Evolutionary conservation across 2,797 vertebrate species (phyloP), one percentile per base, ranked within the genome.

Genomic region (Graptemys geographica): DNA sequence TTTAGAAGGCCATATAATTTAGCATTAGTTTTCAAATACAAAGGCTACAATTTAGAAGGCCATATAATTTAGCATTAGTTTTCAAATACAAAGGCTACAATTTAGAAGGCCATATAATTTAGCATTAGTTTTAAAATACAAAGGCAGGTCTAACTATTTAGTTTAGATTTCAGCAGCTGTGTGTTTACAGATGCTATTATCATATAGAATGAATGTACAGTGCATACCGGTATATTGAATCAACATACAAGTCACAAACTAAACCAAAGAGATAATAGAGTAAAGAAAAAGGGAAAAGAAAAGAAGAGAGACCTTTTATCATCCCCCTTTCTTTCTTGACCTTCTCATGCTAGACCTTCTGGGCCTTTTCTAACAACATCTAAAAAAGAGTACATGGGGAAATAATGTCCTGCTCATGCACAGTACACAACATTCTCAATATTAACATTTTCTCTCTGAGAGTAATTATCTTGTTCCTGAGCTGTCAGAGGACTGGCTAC

Each of bases 321-420:
- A 12, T 72, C 95, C 95, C 84, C 93, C 80, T 78, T 86, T 3
- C 25, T 21, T 6, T 88, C 81, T 90, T 4, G 5, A 90, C 86
- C 95, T 94, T 92, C 78, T 89, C 81, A 83, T 65, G 80, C 15
- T 83, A 90, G 85, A 94, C 78, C 53, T 95, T 59, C 59, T 28
- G 82, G 49, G 83, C 11, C 79, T 91, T 97, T 97, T 92, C 93
- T 56, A 79, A 74, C 86, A 94, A 33, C 88, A 91, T 79, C 78
- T 90, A 89, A 95, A 78, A 94, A 96, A 88, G 56, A 87, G 84
- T 9, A 88, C 6, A 49, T 53, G 53, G 92, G 87, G 49, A 56
- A 93, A 91, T 87, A 94, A 96, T 79, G 31, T 23, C 53, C 23
- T 25, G 79, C 31, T 28, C 62, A 92, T 62, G 86, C 93, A 96